phyloP scores from a whole-genome alignment of 2,113 vertebrate genomes.

The Upupa epops region DNA sequence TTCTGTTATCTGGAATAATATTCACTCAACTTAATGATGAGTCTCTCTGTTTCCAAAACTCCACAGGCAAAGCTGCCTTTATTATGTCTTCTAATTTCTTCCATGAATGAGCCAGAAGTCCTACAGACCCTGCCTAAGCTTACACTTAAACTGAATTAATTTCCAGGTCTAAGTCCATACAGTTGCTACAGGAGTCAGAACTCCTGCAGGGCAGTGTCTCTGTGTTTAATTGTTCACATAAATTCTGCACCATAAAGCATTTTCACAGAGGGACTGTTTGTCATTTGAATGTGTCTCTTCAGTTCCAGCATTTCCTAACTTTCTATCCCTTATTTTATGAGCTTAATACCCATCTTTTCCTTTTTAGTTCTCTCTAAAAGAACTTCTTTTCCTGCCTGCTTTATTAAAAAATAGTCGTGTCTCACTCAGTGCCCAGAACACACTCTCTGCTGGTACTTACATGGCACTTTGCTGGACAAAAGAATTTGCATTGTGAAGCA shows the following conservation, averaged over 20 bases:
- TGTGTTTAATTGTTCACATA: constrained; percentile 38
- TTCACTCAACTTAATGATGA: background rate
- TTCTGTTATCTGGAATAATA: background rate
- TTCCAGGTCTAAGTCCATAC: background rate
- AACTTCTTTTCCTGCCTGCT: background rate
- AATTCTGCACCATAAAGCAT: constrained; percentile 8
- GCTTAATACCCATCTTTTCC: background rate
- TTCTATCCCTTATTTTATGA: background rate
- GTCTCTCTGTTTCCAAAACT: background rate
- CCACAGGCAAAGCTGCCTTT: background rate
- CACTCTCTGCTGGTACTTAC: background rate
- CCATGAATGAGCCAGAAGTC: background rate
- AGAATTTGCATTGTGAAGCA: background rate
- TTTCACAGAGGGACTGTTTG: background rate
- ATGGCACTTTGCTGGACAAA: background rate
- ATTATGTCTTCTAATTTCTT: background rate
- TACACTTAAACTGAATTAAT: background rate
- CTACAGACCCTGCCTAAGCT: background rate
- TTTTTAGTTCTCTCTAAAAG: background rate
- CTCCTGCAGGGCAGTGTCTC: background rate
- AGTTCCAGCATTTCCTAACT: background rate
- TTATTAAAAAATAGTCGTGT: background rate
- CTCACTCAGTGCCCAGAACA: background rate
- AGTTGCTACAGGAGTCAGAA: background rate
- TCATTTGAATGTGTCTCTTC: background rate